Evolutionary conservation across 2,797 vertebrate species (phyloP).

Genomic region (Pseudocheirus occidentalis): DNA sequence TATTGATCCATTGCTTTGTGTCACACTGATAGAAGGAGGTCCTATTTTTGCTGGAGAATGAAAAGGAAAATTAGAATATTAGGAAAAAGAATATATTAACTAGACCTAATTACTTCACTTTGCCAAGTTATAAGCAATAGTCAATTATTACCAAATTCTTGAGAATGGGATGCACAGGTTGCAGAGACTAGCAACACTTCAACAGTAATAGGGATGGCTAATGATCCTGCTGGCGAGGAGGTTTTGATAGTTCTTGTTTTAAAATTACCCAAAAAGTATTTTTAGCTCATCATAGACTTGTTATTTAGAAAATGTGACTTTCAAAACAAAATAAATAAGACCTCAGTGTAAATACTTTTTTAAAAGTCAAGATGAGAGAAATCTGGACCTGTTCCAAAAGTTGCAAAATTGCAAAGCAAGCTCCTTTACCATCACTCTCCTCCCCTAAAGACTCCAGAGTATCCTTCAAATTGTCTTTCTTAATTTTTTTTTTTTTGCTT

Average conservation of each 20-base stretch:
- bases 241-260: neutral
- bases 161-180: slow-evolving; percentile 20
- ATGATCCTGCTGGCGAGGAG: neutral
- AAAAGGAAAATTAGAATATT: slow-evolving; percentile 50
- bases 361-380: neutral
- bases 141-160: slow-evolving; percentile 8
- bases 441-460: neutral
- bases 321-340: neutral
- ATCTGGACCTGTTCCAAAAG: slow-evolving; percentile 28
- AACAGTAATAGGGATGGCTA: neutral
- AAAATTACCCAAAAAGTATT: neutral
- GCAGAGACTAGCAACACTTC: neutral
- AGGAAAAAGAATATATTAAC: slow-evolving; percentile 13
- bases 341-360: neutral
- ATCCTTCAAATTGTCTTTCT: slow-evolving; percentile 21
- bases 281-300: neutral
- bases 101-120: slow-evolving; percentile 10
- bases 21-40: slow-evolving; percentile 77
- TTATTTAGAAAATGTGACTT: slow-evolving; percentile 20
- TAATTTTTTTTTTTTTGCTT: no score
- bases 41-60: slow-evolving; percentile 80
- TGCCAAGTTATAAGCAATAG: neutral
- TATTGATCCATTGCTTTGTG: slow-evolving; percentile 71
- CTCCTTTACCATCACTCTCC: neutral
- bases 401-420: slow-evolving; percentile 29